Conservation (phyloP, 2,888 invertebrate species). For the Agrotis ipsilon region DNA sequence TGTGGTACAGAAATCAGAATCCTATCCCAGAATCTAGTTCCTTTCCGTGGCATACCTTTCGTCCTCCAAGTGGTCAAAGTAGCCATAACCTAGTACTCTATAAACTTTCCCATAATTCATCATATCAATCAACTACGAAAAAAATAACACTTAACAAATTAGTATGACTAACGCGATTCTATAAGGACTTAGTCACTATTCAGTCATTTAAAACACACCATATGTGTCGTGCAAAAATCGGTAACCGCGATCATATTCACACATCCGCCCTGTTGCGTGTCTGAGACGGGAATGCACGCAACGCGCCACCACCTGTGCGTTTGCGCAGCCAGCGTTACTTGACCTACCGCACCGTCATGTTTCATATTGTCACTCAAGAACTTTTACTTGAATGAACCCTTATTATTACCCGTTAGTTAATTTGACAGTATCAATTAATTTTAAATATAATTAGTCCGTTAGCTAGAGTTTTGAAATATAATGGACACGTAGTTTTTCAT, state of each 20-base stretch:
- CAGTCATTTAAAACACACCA: constrained; percentile 45
- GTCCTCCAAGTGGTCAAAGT: no score
- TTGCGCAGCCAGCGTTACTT: constrained; percentile 62
- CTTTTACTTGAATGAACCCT: constrained; percentile 28
- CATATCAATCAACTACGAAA: background rate
- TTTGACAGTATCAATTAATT: no score
- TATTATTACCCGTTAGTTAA: background rate
- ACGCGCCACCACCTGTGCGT: constrained; percentile 67
- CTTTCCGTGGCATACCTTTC: no score
- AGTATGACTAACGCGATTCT: constrained; percentile 33
- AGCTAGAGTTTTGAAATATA: no score
- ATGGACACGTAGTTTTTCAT: no score
- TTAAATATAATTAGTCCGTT: no score
- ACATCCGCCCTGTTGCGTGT: constrained; percentile 71
- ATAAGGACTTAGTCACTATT: constrained; percentile 33
- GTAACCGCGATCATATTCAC: constrained; percentile 61
- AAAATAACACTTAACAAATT: constrained; percentile 18
- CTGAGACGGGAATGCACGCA: constrained; percentile 59
- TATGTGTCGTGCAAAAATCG: constrained; percentile 57
- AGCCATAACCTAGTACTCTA: background rate
- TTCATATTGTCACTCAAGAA: constrained; percentile 36
- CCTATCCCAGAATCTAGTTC: no score
- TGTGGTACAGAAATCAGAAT: no score
- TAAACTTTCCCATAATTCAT: background rate
- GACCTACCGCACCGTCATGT: constrained; percentile 66